Evolutionary conservation across 2,888 invertebrate species (phyloP).

Genomic region (Ellobium chinense): DNA sequence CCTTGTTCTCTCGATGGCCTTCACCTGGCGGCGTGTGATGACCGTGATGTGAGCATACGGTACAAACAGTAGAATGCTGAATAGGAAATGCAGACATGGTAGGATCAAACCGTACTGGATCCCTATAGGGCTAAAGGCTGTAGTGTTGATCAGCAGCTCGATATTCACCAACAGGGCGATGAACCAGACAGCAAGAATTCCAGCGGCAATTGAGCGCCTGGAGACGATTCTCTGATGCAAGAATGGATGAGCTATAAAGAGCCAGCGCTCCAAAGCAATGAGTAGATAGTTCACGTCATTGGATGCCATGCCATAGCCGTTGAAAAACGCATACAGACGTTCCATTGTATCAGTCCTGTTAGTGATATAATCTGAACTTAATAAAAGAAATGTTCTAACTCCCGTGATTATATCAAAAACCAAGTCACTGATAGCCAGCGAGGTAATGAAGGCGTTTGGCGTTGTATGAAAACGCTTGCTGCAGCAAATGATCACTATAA

Average conservation of each 20-base stretch:
- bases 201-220: neutral
- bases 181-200: neutral
- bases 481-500: neutral
- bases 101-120: neutral
- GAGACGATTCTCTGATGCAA: neutral
- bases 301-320: neutral
- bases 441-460: neutral
- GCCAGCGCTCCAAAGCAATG: neutral
- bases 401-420: neutral
- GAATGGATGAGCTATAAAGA: conserved; percentile 17
- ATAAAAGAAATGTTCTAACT: neutral
- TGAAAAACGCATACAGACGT: neutral
- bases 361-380: neutral
- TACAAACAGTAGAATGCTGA: neutral
- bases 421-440: neutral
- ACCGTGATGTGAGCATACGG: neutral
- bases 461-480: neutral
- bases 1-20: neutral
- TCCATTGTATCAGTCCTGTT: accelerated
- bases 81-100: neutral
- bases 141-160: neutral
- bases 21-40: neutral
- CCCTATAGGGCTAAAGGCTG: neutral
- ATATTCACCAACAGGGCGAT: neutral
- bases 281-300: neutral